phyloP scores from a whole-genome alignment of 1,140 invertebrate genomes.

The Pseudomyrmex cubaensis region DNA sequence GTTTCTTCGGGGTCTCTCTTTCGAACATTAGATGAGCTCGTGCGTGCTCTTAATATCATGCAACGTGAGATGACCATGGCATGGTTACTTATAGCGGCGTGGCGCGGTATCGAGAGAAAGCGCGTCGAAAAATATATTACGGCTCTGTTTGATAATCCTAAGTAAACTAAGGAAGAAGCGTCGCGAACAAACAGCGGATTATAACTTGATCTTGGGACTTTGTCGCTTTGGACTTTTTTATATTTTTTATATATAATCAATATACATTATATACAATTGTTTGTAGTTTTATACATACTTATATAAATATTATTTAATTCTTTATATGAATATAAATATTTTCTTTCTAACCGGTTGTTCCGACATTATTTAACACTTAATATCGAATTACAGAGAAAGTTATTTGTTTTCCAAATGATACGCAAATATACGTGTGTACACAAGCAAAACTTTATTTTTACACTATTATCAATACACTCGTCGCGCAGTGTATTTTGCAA shows the following conservation, averaged over 20 bases:
- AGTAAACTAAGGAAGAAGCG: background rate
- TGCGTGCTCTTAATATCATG: background rate
- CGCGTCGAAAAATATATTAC: background rate
- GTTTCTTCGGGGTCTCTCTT: background rate
- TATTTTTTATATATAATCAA: background rate
- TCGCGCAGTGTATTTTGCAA: background rate
- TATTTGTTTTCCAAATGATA: background rate
- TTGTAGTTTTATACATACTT: too few species aligned
- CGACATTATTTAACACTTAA: too few species aligned
- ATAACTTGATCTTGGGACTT: background rate
- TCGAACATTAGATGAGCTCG: background rate
- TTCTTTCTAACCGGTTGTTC: too few species aligned
- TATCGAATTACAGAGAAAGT: background rate
- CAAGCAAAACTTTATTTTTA: background rate
- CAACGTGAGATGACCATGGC: conserved; percentile 27
- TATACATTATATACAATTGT: too few species aligned
- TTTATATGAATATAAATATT: too few species aligned
- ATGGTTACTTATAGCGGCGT: conserved; percentile 15
- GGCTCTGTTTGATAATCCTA: conserved; percentile 10
- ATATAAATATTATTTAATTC: too few species aligned
- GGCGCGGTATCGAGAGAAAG: conserved; percentile 24
- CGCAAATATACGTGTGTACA: background rate
- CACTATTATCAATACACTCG: background rate
- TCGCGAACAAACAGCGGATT: background rate
- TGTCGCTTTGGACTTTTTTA: background rate